Percentiles rank a stretch among this genome's conserved stretches.
These are phyloP conservation scores for Hoplostethus mediterraneus DNA, from an alignment of 2,797 vertebrate species.

Conservation along the genomic window DNA sequence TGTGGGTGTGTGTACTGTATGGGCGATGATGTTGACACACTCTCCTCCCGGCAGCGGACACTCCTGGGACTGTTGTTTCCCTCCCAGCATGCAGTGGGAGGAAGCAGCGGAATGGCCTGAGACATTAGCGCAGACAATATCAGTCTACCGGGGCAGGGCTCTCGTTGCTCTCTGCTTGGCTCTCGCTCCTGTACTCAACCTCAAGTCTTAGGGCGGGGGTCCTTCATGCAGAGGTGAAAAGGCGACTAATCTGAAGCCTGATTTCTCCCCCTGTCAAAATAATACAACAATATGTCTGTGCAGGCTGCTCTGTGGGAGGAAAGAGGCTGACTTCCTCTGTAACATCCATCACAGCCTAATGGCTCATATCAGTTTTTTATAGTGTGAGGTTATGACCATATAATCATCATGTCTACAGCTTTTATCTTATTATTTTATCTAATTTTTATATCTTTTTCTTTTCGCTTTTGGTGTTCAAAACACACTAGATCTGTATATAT, in stretches of 20 bases:
- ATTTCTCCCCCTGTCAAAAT: constrained; percentile 61
- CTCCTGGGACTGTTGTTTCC: constrained; percentile 60
- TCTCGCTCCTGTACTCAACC: constrained; percentile 37
- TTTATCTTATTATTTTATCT: too few relatives aligned
- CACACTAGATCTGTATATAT: too few relatives aligned
- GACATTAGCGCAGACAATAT: constrained; percentile 64
- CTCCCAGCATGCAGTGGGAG: constrained; percentile 57
- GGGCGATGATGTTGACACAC: constrained; percentile 51
- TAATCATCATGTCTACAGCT: too few relatives aligned
- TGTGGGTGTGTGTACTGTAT: constrained; percentile 30
- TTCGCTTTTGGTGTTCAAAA: too few relatives aligned
- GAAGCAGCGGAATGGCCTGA: constrained; percentile 66
- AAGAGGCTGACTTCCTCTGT: constrained; percentile 41
- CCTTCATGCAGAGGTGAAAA: constrained; percentile 60
- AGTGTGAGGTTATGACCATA: too few relatives aligned
- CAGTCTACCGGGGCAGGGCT: constrained; percentile 43
- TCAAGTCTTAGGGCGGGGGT: constrained; percentile 54
- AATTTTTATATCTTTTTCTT: too few relatives aligned
- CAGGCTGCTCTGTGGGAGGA: constrained; percentile 45
- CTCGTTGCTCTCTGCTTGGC: constrained; percentile 63
- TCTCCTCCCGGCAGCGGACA: constrained; percentile 32
- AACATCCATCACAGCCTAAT: constrained; percentile 22
- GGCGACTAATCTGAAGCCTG: constrained; percentile 52
- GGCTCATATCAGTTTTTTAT: too few relatives aligned
- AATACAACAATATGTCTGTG: constrained; percentile 53